These are phyloP conservation scores for Eurois occulta DNA, from an alignment of 2,888 invertebrate species.

Conservation along the genomic window DNA sequence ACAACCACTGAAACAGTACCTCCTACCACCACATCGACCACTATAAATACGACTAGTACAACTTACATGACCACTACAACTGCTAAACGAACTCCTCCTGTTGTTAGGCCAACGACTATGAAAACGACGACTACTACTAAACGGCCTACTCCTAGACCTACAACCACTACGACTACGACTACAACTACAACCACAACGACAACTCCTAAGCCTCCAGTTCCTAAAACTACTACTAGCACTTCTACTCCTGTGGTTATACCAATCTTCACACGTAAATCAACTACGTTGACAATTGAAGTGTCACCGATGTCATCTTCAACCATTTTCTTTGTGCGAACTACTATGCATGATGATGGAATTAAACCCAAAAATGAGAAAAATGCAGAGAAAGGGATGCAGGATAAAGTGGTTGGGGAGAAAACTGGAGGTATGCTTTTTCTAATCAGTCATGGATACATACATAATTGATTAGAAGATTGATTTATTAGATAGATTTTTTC, in stretches of 20 bases:
- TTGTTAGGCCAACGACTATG: not conserved
- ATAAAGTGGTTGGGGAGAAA: constrained; percentile 17
- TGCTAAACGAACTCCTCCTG: not conserved
- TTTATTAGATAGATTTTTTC: not conserved
- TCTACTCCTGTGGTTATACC: constrained; percentile 30
- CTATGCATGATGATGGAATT: constrained; percentile 14
- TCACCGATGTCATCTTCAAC: constrained; percentile 26
- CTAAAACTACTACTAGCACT: constrained; percentile 31
- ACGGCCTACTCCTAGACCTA: constrained; percentile 36
- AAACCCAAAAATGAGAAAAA: constrained; percentile 20
- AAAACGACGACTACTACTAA: constrained; percentile 45
- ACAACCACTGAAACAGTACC: constrained; percentile 55
- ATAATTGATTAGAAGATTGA: no score
- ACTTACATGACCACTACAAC: constrained; percentile 54
- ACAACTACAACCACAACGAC: constrained; percentile 8
- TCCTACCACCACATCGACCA: constrained; percentile 35
- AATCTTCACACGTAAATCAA: constrained; percentile 33
- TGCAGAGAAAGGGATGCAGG: not conserved
- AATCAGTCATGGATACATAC: no score
- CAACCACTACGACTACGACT: constrained; percentile 18
- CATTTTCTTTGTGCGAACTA: constrained; percentile 27
- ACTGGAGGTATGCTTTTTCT: constrained; percentile 40
- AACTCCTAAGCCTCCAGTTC: constrained; percentile 39
- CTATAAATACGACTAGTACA: constrained; percentile 27
- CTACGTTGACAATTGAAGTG: constrained; percentile 36